phyloP scores from a whole-genome alignment of 2,888 invertebrate species.

The Xestia ashworthii region DNA sequence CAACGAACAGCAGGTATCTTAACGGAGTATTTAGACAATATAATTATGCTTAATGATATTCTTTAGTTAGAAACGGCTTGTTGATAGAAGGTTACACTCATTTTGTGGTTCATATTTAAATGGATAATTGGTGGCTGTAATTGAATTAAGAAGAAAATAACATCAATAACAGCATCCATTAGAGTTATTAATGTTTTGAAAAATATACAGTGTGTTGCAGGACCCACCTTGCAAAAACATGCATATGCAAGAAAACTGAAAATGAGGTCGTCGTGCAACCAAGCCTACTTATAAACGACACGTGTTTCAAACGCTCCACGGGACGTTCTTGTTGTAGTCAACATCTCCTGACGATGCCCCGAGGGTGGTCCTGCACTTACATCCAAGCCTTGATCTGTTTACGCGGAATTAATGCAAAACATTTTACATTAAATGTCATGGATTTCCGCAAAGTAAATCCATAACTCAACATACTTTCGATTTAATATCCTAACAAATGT shows the following conservation, averaged over 20 bases:
- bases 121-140: conserved; percentile 14
- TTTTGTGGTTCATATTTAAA: not conserved
- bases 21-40: not conserved
- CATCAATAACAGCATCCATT: not conserved
- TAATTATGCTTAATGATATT: not conserved
- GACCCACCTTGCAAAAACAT: not conserved
- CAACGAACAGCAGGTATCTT: not conserved
- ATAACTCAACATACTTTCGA: not conserved
- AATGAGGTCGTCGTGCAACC: not conserved
- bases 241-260: not conserved
- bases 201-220: not conserved
- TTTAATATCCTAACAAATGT: not conserved
- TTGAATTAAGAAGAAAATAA: conserved; percentile 7
- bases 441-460: not conserved
- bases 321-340: not conserved
- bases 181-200: not conserved
- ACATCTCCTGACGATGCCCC: not conserved
- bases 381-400: not conserved
- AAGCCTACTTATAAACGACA: not conserved
- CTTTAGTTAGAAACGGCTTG: conserved; percentile 6
- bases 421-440: not conserved
- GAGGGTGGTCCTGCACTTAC: not conserved
- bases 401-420: not conserved
- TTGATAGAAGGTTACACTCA: not conserved
- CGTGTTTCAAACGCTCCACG: not conserved